These are phyloP conservation scores for Poecilia latipinna DNA, from an alignment of 2,113 vertebrate species.

Conservation along the genomic window DNA sequence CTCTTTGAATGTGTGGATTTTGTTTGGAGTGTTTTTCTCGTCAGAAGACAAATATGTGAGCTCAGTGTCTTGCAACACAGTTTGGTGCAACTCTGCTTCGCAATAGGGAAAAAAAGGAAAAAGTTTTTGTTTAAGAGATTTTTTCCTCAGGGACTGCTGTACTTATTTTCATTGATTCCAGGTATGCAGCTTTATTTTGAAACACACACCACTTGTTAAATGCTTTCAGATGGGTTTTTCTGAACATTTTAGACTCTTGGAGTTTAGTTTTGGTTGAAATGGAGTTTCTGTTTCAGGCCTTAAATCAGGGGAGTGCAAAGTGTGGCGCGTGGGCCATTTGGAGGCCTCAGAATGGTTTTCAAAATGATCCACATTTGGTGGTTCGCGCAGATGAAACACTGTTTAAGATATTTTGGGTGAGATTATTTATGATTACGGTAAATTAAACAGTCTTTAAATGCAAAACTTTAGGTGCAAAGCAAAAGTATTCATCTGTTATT, in stretches of 20 bases:
- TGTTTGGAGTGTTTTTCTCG: neutral
- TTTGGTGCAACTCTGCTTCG: constrained; percentile 16
- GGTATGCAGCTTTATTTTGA: constrained; percentile 46
- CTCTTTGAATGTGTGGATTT: neutral
- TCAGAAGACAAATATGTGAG: neutral
- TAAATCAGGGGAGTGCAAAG: neutral
- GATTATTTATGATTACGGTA: no score
- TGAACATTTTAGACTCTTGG: constrained; percentile 24
- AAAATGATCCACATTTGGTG: neutral
- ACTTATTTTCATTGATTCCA: constrained; percentile 59
- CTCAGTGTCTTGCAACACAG: constrained; percentile 14
- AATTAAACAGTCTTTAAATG: no score
- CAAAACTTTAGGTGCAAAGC: no score
- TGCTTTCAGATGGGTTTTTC: constrained; percentile 29
- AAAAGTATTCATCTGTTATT: no score
- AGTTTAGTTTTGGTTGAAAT: constrained; percentile 7
- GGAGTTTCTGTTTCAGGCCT: neutral
- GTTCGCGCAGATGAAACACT: no score
- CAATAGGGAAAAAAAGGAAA: constrained; percentile 39
- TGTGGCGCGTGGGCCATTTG: neutral
- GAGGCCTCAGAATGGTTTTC: neutral
- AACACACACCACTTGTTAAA: constrained; percentile 27
- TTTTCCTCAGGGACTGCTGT: constrained; percentile 45
- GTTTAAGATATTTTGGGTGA: no score
- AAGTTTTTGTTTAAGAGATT: constrained; percentile 34